A percentile compares a stretch with the other conserved stretches of the same genome.
Evolutionary conservation across 2,888 invertebrate species (phyloP).

Genomic region (Oxytorus armatus): DNA sequence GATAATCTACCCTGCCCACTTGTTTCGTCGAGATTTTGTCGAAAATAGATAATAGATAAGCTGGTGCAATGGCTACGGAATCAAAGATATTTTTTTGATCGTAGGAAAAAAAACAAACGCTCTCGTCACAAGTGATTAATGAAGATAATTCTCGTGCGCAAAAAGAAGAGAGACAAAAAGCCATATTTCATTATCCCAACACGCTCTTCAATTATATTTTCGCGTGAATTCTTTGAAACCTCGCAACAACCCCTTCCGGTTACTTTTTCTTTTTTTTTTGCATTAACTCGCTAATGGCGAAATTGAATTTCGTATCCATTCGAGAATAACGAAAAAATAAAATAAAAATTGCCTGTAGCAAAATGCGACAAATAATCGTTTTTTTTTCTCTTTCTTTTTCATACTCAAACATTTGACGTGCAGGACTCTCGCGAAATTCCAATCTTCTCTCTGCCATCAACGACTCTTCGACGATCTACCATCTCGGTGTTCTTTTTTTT

Average conservation of each 20-base stretch:
- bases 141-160: conserved; percentile 62
- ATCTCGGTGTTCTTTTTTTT: too few relatives aligned
- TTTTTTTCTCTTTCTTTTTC: conserved; percentile 43
- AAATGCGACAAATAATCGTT: too few relatives aligned
- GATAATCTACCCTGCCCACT: too few relatives aligned
- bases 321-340: conserved; percentile 68
- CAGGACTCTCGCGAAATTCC: conserved; percentile 6
- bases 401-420: conserved; percentile 26
- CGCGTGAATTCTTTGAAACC: conserved; percentile 31
- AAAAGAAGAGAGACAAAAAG: conserved; percentile 69
- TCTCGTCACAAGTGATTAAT: conserved; percentile 30
- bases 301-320: neutral
- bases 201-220: conserved; percentile 19
- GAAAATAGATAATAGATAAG: neutral
- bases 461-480: conserved; percentile 36
- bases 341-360: conserved; percentile 78
- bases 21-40: too few relatives aligned
- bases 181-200: conserved; percentile 30
- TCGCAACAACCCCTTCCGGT: neutral
- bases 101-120: conserved; percentile 7
- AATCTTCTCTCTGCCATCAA: conserved; percentile 55
- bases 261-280: neutral
- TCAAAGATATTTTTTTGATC: conserved; percentile 44
- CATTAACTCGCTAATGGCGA: neutral
- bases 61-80: too few relatives aligned